Base-by-base conservation (phyloP, 2,888 invertebrate genomes). In the Epirrhoe tristata region DNA sequence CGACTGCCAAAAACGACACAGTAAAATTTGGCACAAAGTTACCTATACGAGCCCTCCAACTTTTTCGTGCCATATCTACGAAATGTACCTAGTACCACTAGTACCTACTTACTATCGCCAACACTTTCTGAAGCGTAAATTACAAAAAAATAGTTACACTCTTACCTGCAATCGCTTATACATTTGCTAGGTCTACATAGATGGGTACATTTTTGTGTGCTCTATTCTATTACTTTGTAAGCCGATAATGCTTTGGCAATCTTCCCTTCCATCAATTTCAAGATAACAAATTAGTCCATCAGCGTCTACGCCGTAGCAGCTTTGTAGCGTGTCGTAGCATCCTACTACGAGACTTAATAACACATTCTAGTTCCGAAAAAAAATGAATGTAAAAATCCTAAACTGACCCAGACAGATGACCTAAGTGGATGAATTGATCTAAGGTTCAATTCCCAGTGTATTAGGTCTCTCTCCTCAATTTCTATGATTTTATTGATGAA, bases 251-350 rank as follows among this genome's bases (percentile, higher is more conserved):
- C 12, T 10, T 43, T 43, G 5, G 39, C 12, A 43, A 43, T 43
- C 12, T 43, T 43, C 4, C 39, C 12, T 43, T 43, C 39, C 39
- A 43, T 43, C 39, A 43, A 43, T 43, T 12, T 43, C 39, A 3
- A 43, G 39, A 43, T 43, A 43, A 43, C 12, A 12, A 43, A 4
- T 43, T 7, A 34, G 34, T 39, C 39, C 39, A 43, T 12, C 12
- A 43, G 39, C 4, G 39, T 12, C 39, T 43, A 53, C 58, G 32
- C 1, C 36, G 51, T 51, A 58, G 51, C 12, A 56, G n/a, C 10
- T n/a, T 24, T 24, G 58, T 58, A 59, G 52, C 52, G 46, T 46
- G 14, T 14, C 43, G 60, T 58, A 51, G 50, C 51, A 58, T 7
- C 14, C 12, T 2, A 43, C 4, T 43, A 43, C 2, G 12, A 43